Evolutionary conservation across 2,113 vertebrate genomes (phyloP), one percentile per base, ranked within the genome.

Genomic region (Cichladusa arquata): DNA sequence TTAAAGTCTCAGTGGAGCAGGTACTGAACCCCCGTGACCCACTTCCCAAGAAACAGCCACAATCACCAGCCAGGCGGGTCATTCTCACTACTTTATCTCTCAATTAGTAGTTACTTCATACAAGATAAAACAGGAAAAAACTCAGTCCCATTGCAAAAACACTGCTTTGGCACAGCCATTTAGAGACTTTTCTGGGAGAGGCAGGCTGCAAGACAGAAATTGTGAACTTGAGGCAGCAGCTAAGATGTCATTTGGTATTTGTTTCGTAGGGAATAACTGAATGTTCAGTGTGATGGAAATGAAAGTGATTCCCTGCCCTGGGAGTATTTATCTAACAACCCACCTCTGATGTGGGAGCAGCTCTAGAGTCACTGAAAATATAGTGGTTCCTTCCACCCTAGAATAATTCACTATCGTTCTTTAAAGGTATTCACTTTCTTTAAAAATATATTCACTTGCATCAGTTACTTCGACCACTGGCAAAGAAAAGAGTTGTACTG

Each of bases 11-110:
- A 18, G 23, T 44, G 90, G 74, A 87, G 87, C 93, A 93, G 90
- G 84, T 81, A 48, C 65, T 60, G 81, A 96, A 28, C 81, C 95
- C 96, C 96, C 87, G 92, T 79, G 95, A 91, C 84, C 87, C n/a
- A n/a, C 48, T 96, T 96, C 64, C 54, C 92, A 48, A 85, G 87
- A 25, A 93, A 90, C 53, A 95, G 84, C 88, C 87, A 78, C 93
- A 19, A 8, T 3, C 91, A 78, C 33, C 92, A 91, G 81, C 86
- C 93, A 91, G 65, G 57, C 89, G 81, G 93, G 90, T 87, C 95
- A 71, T 79, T 87, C 81, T 15, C 90, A 15, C 77, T 2, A 12
- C 36, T 92, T 91, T 79, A 89, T 79, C 92, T 95, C 96, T 91
- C 93, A 87, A 92, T 96, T 87, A 96, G 90, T 25, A 89, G 61